A percentile compares a stretch with the other conserved stretches of the same genome.
Evolutionary conservation across 2,113 vertebrate species (phyloP).

Genomic region (Oriolus oriolus): DNA sequence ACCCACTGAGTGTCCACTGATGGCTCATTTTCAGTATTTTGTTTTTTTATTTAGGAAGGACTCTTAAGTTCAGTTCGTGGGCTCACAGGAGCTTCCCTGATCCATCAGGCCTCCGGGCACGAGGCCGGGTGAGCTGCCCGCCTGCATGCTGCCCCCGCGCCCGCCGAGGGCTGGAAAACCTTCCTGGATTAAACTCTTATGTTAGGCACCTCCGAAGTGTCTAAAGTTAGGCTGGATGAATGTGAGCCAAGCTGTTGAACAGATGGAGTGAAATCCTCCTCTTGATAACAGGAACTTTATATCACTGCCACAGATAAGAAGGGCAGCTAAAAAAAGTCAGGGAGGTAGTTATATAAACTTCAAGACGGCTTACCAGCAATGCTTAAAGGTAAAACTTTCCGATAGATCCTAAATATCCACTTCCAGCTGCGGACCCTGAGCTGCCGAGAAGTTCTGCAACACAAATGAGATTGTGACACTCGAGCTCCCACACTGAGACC

Average conservation of each 20-base stretch:
- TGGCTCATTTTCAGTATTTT: background rate
- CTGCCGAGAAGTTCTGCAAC: background rate
- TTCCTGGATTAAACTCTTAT: conserved; percentile 20
- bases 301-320: conserved; percentile 54
- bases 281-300: conserved; percentile 61
- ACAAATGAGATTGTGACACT: background rate
- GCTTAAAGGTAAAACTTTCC: conserved; percentile 30
- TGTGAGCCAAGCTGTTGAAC: conserved; percentile 55
- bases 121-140: rapidly evolving
- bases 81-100: rapidly evolving
- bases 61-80: background rate
- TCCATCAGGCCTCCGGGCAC: background rate
- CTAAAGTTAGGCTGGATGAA: conserved; percentile 66
- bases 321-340: conserved; percentile 61
- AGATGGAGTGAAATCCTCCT: conserved; percentile 66
- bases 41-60: background rate
- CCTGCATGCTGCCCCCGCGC: background rate
- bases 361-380: background rate
- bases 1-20: background rate
- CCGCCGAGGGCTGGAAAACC: background rate
- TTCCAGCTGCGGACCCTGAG: background rate
- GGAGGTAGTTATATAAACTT: conserved; percentile 48
- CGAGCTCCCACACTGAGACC: background rate
- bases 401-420: background rate
- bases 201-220: conserved; percentile 8